A percentile compares a stretch with the other conserved stretches of the same genome.
Evolutionary conservation across 2,888 invertebrate species (phyloP).

Genomic region (Latheticus oryzae): DNA sequence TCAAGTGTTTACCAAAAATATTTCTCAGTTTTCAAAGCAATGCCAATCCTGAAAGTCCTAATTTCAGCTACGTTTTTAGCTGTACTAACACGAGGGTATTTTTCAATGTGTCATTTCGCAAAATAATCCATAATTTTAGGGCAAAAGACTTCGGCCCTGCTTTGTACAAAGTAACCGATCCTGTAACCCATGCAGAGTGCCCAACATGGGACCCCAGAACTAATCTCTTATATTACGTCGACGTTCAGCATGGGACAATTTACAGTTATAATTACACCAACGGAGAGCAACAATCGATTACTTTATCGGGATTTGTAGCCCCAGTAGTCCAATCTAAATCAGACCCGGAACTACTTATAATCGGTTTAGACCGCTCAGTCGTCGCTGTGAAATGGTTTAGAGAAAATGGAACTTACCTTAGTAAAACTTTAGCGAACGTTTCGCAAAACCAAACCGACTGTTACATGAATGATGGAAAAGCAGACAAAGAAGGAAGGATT

Average conservation of each 20-base stretch:
- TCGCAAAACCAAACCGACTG: conserved; percentile 64
- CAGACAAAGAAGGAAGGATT: conserved; percentile 68
- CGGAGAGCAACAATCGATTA: conserved; percentile 44
- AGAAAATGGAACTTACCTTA: conserved; percentile 1
- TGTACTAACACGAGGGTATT: too few species aligned
- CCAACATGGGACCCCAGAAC: conserved; percentile 49
- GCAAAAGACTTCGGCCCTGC: conserved; percentile 40
- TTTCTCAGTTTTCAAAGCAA: too few species aligned
- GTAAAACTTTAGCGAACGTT: conserved; percentile 58
- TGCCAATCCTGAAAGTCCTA: too few species aligned
- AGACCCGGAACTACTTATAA: conserved; percentile 44
- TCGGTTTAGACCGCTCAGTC: conserved; percentile 45
- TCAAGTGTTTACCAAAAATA: too few species aligned
- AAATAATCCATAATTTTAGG: too few species aligned
- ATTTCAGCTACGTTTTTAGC: too few species aligned
- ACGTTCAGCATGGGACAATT: conserved; percentile 47
- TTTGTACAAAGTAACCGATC: conserved; percentile 46
- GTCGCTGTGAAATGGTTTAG: conserved; percentile 23
- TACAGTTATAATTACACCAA: conserved; percentile 46
- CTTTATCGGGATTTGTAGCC: conserved; percentile 46
- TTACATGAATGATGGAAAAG: conserved; percentile 72
- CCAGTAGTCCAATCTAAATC: conserved; percentile 46
- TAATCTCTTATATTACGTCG: conserved; percentile 47
- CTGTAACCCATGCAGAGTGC: conserved; percentile 48
- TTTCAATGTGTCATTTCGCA: too few species aligned